These are phyloP conservation scores for Istiophorus platypterus DNA, from an alignment of 2,113 vertebrate genomes.

Conservation along the genomic window DNA sequence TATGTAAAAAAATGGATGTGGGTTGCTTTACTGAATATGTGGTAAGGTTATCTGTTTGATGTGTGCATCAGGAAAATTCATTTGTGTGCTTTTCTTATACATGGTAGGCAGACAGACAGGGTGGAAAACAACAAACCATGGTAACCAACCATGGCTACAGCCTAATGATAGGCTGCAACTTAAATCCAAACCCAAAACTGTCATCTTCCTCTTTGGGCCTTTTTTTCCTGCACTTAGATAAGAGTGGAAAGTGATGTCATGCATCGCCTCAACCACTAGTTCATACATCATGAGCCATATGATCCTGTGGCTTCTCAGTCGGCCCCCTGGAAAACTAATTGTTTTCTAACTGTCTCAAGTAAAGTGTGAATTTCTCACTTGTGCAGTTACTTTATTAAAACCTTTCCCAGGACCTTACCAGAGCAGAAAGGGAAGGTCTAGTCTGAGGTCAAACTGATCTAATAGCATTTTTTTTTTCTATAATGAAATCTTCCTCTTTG, in stretches of 20 bases:
- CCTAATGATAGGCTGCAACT: slow-evolving; percentile 76
- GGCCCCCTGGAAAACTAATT: slow-evolving; percentile 6
- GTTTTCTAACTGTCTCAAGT: slow-evolving; percentile 46
- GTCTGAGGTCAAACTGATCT: no score
- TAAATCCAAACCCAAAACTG: slow-evolving; percentile 67
- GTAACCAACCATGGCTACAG: slow-evolving; percentile 70
- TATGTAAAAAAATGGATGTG: slow-evolving; percentile 55
- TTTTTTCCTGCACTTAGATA: slow-evolving; percentile 61
- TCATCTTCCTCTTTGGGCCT: slow-evolving; percentile 61
- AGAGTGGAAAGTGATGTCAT: slow-evolving; percentile 79
- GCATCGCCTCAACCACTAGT: slow-evolving; percentile 30
- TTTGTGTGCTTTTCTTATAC: slow-evolving; percentile 71
- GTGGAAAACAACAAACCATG: slow-evolving; percentile 78
- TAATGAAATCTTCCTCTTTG: no score
- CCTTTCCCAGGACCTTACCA: no score
- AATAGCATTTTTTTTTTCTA: no score
- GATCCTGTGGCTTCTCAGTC: slow-evolving; percentile 42
- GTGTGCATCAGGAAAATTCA: slow-evolving; percentile 74
- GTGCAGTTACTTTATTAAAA: slow-evolving; percentile 37
- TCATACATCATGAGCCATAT: slow-evolving; percentile 58
- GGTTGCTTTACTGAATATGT: slow-evolving; percentile 65
- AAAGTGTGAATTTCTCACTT: slow-evolving; percentile 33
- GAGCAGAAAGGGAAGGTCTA: no score
- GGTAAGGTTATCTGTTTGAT: slow-evolving; percentile 75
- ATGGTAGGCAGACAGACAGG: slow-evolving; percentile 69